Evolutionary conservation across 1,140 invertebrate species (phyloP), one percentile per base, ranked within the genome.

Genomic region (Drosophila sulfurigaster): DNA sequence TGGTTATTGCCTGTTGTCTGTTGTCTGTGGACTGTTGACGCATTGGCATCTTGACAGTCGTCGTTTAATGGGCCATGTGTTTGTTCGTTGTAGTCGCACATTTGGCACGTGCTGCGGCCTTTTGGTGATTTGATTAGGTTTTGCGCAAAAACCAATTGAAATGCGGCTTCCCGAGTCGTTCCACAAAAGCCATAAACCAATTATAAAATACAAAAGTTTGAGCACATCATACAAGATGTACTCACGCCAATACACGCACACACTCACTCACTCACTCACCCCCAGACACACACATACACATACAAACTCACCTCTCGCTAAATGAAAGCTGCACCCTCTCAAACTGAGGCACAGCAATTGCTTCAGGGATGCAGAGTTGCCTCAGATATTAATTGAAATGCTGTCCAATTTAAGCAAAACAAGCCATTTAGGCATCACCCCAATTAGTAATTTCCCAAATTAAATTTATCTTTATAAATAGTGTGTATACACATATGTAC

Each of bases 161-260:
- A 86, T 82, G 72, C 82, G 79, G 43, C 79, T 77, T 66, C 60
- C 65, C 79, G 32, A 64, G 43, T 56, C 57, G 68, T 60, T 74
- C 54, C 60, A 82, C 83, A 83, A 88, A 78, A 72, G 83, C 77
- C 80, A 72, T 88, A 87, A 88, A 83, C 70, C 80, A 88, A 87
- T 87, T 88, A 88, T 83, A 75, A 83, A 71, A 57, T 63, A 68
- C 63, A 72, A 79, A 72, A 76, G 62, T 76, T 79, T 41, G n/a
- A 51, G 54, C 35, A 54, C 43, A 30, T 10, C 28, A 11, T 54
- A 49, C 43, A 28, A 20, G 20, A 25, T 25, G 20, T 25, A 25
- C 20, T 25, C 20, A 4, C 20, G 20, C 20, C 20, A 25, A 38
- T 20, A 30, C 15, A 15, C 5, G 8, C 54, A 32, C 30, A 70